Conservation (phyloP, 2,113 vertebrate genomes). For the Mystacornis crossleyi region DNA sequence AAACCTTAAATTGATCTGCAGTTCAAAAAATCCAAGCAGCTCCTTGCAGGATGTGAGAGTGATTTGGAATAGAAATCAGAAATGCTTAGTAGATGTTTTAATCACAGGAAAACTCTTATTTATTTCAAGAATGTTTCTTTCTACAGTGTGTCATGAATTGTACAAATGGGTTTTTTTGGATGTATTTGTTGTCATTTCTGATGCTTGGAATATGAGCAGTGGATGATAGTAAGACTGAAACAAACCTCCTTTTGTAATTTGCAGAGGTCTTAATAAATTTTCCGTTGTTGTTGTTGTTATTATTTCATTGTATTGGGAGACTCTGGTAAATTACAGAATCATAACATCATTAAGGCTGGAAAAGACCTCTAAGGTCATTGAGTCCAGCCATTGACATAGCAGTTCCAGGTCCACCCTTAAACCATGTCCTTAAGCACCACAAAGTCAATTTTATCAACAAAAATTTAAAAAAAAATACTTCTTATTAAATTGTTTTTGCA, state of each 20-base stretch:
- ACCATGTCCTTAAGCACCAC: neutral
- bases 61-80: neutral
- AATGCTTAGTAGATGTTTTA: neutral
- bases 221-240: neutral
- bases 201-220: neutral
- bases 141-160: neutral
- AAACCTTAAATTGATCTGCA: neutral
- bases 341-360: neutral
- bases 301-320: neutral
- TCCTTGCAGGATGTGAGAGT: neutral
- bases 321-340: neutral
- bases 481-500: neutral
- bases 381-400: neutral
- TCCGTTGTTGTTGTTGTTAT: neutral
- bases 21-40: neutral
- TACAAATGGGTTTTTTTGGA: neutral
- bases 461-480: neutral
- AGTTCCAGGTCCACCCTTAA: neutral
- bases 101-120: neutral
- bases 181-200: neutral
- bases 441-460: neutral
- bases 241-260: neutral
- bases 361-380: neutral
- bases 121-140: neutral
- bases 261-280: neutral